Conservation (phyloP, 2,888 invertebrate genomes). For the Polietes domitor region DNA sequence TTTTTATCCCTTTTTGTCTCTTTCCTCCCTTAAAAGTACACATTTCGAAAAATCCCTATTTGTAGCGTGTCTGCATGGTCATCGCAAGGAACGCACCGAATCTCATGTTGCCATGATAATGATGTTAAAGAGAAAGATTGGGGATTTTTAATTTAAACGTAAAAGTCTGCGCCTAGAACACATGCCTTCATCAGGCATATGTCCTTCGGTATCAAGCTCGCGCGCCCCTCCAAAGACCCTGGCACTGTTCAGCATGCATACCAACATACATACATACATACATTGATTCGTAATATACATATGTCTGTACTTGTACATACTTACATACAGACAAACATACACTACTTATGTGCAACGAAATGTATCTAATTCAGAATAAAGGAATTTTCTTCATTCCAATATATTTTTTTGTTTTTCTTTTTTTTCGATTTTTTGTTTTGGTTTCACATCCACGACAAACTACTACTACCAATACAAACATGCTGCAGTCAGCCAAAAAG, state of each 20-base stretch:
- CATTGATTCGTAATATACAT: background rate
- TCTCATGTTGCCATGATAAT: too few relatives aligned
- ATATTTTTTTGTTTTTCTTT: slow-evolving; percentile 72
- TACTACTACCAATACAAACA: slow-evolving; percentile 45
- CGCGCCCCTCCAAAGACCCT: background rate
- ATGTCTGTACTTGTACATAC: slow-evolving; percentile 42
- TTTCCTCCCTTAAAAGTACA: too few relatives aligned
- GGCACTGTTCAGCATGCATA: slow-evolving; percentile 29
- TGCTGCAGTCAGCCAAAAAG: slow-evolving; percentile 36
- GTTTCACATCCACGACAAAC: slow-evolving; percentile 4
- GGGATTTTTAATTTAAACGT: too few relatives aligned
- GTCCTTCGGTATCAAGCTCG: background rate
- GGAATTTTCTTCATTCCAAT: slow-evolving; percentile 80
- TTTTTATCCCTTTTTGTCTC: too few relatives aligned
- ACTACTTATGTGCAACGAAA: slow-evolving; percentile 31
- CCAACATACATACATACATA: slow-evolving; percentile 20
- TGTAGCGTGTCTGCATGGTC: too few relatives aligned
- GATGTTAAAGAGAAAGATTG: too few relatives aligned
- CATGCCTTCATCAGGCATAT: background rate
- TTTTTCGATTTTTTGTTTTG: too few relatives aligned
- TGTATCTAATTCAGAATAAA: slow-evolving; percentile 70
- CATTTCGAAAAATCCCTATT: too few relatives aligned
- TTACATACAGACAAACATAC: slow-evolving; percentile 20
- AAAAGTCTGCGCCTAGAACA: too few relatives aligned
- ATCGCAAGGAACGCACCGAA: too few relatives aligned